Evolutionary conservation across 2,888 invertebrate species (phyloP), one percentile per base, ranked within the genome.

Genomic region (Cenopis cana): DNA sequence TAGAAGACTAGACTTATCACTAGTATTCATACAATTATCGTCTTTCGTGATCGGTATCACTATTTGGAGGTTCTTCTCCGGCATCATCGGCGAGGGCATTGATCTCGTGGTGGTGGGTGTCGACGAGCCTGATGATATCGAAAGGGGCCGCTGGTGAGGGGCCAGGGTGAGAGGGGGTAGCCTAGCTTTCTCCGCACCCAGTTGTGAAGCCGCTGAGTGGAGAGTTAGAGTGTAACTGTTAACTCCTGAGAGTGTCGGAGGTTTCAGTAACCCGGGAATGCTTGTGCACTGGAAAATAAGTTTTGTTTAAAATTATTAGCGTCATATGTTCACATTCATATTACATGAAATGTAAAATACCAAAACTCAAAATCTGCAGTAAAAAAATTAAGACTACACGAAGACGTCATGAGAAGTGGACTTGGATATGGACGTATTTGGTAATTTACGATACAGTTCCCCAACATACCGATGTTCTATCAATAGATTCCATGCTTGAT

Each of bases 241-340:
- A 6, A 64, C 24, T n/a, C 64, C 64, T 36, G 64, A 64, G 64
- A 64, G 64, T 1, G 64, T 64, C 46, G 96, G 96, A 17, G 96
- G 96, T 79, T 96, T 96, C 62, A 96, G 85, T 68, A 96, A 88
- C 10, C 96, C 96, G 71, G 95, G 95, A 80, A 95, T 94, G 78
- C 95, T 95, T 78, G 90, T 81, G 76, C 95, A 95, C 91, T 94
- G 87, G 61, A 90, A 91, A 73, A 56, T 73, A 60, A 54, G 33
- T 33, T 33, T 33, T 33, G 2, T 33, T 33, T 33, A 60, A 29
- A 46, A 38, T 38, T 8, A n/a, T 12, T 1, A 29, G 10, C 29
- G 20, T 36, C 36, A 60, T 46, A 18, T 14, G 14, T 20, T 36
- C 1, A 18, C 36, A 56, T 56, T 33, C 33, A 3, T 17, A 10